Base-by-base conservation (phyloP, 2,113 vertebrate genomes). In the Aythya baeri region DNA sequence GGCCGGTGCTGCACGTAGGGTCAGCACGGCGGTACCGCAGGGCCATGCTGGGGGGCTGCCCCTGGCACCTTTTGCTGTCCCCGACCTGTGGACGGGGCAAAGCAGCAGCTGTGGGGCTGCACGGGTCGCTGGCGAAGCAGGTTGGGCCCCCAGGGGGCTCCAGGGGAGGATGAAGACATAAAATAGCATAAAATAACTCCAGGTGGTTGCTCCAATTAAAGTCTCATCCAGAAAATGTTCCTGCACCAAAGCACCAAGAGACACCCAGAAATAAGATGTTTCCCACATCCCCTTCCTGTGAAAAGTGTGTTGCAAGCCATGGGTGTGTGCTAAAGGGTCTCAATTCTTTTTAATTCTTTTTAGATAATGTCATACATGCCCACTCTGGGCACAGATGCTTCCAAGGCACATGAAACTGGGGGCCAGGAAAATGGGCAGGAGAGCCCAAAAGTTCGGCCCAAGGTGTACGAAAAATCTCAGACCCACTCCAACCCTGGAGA, bases 41-140 rank as follows among this genome's bases (percentile, higher is more conserved):
- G 82, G 44, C n/a, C 0, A 0, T 78, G 72, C 11, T 0, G 2
- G 72, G 76, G 43, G 50, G 36, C 68, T 27, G 13, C 32, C 65
- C 72, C 3, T 0, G 62, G 49, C 87, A 93, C 63, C 62, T 82
- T 46, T 38, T 44, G 83, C 70, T 94, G 90, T 61, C 22, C 13
- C 38, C 66, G 36, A 15, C 41, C 73, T 49, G 61, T 31, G n/a
- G 7, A 72, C 29, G 11, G 44, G 10, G 7, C 46, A 72, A 7
- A 66, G 32, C 62, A 31, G 29, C 0, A 4, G 54, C 46, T 27
- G 23, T 17, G 32, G 27, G 4, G 2, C 9, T n/a, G 29, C 74
- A 52, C 1, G 0, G 32, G 36, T 78, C 0, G 0, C 59, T 71
- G 4, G 1, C 44, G 21, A 17, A 65, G 74, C 38, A 52, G 20